Evolutionary conservation across 2,113 vertebrate genomes (phyloP).

Genomic region (Bufo gargarizans): DNA sequence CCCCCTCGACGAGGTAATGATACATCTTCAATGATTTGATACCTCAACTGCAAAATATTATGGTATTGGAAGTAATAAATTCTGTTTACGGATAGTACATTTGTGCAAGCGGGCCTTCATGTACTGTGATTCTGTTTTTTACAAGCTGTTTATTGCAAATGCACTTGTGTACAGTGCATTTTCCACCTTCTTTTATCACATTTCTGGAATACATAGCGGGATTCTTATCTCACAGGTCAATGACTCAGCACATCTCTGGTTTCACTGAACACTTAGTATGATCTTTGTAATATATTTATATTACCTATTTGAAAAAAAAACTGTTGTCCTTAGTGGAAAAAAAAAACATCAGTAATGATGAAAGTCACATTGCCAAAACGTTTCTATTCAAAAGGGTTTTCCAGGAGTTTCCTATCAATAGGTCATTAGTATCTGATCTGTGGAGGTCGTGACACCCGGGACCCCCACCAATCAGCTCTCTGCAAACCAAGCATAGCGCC

Average conservation of each 20-base stretch:
- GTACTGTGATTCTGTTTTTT: background rate
- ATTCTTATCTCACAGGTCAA: constrained; percentile 2
- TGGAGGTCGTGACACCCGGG: too few relatives aligned
- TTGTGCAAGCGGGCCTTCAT: too few relatives aligned
- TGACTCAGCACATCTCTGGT: background rate
- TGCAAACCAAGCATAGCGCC: too few relatives aligned
- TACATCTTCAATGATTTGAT: too few relatives aligned
- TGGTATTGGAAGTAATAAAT: too few relatives aligned
- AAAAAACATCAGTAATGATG: background rate
- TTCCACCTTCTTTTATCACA: background rate
- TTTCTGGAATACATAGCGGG: background rate
- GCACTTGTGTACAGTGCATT: background rate
- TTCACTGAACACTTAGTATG: background rate
- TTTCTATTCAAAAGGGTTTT: too few relatives aligned
- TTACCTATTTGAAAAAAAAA: background rate
- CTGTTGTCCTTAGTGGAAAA: background rate
- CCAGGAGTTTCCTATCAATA: too few relatives aligned
- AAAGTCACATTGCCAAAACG: background rate
- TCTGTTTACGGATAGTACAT: too few relatives aligned
- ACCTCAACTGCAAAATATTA: too few relatives aligned
- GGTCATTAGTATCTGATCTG: too few relatives aligned
- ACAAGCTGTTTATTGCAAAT: background rate
- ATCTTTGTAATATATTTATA: constrained; percentile 14
- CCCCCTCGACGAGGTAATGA: too few relatives aligned
- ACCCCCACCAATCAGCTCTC: too few relatives aligned